Evolutionary conservation across 2,797 vertebrate genomes (phyloP), one percentile per base, ranked within the genome.

Genomic region (Graptemys geographica): DNA sequence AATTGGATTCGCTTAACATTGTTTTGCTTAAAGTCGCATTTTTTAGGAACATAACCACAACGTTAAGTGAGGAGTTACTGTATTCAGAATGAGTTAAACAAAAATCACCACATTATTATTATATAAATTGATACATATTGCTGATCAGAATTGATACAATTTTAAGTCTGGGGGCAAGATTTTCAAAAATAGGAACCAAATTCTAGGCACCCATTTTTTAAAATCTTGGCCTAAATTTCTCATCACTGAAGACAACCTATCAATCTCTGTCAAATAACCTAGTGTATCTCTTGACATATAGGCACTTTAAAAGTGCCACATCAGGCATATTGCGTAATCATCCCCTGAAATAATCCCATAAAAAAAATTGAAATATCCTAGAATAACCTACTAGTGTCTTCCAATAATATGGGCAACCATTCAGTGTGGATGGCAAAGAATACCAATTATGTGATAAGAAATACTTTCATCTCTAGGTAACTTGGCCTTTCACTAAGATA

Each of bases 71-170:
- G 13, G 51, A 51, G 51, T 51, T 51, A 51, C 51, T 16, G 51
- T 51, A 86, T 72, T 78, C 84, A 25, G 37, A 89, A 74, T 88
- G 44, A 87, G 82, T 80, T 80, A 19, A 78, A 88, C 80, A 83
- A 72, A 57, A 15, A 93, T 72, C 1, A 23, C 72, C 79, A 86
- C 25, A 72, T 88, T 4, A 9, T 89, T 93, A 79, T 19, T 9
- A 84, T 83, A 27, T 89, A 28, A 25, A 76, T 47, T 27, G 72
- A 47, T 47, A 27, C 6, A 28, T 47, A 47, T 76, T 76, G 37
- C 12, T 41, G 8, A 76, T 47, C 5, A 47, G 72, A 27, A 76
- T 44, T 28, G 94, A 78, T 81, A 5, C 2, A 79, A 86, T 1
- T 18, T 23, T 13, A 93, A 3, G 13, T 13, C 86, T 93, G 80